phyloP scores from a whole-genome alignment of 2,888 invertebrate genomes.

The Coelinius sp. region DNA sequence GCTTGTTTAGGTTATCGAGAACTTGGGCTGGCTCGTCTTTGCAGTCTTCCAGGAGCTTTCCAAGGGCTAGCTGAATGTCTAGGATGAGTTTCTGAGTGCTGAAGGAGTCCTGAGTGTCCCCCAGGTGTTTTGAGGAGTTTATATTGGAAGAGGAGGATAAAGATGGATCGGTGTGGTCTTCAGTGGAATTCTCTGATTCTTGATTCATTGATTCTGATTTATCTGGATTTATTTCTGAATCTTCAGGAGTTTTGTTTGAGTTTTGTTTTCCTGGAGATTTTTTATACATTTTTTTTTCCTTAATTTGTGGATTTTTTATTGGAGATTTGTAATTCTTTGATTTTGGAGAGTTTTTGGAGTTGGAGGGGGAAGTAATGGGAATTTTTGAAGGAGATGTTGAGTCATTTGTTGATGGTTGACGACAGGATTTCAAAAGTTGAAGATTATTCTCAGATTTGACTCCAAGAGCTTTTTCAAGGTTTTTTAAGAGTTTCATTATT shows the following conservation, averaged over 20 bases:
- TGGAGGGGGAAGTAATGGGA: conserved; percentile 22
- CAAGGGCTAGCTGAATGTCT: conserved; percentile 55
- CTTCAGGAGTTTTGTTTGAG: not conserved
- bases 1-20: conserved; percentile 54
- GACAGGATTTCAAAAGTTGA: conserved; percentile 56
- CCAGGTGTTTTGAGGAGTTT: not conserved
- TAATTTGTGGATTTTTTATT: conserved; percentile 41
- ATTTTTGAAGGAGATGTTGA: not conserved
- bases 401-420: conserved; percentile 46
- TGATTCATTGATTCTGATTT: conserved; percentile 23
- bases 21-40: conserved; percentile 52
- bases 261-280: not conserved
- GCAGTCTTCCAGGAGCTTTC: conserved; percentile 53
- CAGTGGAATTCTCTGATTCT: conserved; percentile 2
- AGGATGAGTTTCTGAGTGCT: conserved; percentile 51
- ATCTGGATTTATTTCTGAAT: not conserved
- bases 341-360: conserved; percentile 15
- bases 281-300: no score
- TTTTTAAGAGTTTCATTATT: conserved; percentile 58
- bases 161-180: not conserved
- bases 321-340: not conserved
- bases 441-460: conserved; percentile 59
- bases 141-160: not conserved
- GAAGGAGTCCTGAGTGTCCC: not conserved
- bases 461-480: conserved; percentile 61